Percentiles rank a stretch among this genome's conserved stretches.
These are phyloP conservation scores for Spongia lamella DNA, from an alignment of 37 sponge, comb jelly and placozoan genomes.

Conservation along the genomic window DNA sequence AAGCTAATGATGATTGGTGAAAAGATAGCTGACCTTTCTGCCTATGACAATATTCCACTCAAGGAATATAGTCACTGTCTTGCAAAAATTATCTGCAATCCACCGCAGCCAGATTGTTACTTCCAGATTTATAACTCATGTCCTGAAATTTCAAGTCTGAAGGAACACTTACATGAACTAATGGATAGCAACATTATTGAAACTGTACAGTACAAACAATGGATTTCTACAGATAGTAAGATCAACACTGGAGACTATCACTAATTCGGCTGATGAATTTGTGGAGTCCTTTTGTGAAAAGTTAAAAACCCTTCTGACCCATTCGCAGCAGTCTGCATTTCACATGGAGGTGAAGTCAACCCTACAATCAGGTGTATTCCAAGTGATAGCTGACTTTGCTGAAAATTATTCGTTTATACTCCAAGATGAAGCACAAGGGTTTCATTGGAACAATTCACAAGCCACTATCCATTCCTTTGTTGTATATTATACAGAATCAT, in stretches of 20 bases:
- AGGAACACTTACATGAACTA: slow-evolving; percentile 3
- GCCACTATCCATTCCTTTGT: slow-evolving; percentile 61
- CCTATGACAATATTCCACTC: not conserved
- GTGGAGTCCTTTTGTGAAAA: slow-evolving; percentile 11
- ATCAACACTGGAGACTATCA: slow-evolving; percentile 12
- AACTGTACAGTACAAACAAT: slow-evolving; percentile 18
- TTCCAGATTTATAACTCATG: slow-evolving; percentile 12
- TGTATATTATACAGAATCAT: slow-evolving; percentile 20
- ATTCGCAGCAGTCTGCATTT: slow-evolving; percentile 41
- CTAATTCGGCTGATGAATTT: slow-evolving; percentile 14
- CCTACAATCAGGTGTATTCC: slow-evolving; percentile 11
- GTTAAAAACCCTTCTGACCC: slow-evolving; percentile 11
- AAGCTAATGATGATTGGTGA: slow-evolving; percentile 18
- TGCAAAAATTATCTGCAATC: slow-evolving; percentile 27
- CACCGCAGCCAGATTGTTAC: slow-evolving; percentile 28
- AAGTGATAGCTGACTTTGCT: slow-evolving; percentile 43
- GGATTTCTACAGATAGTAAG: slow-evolving; percentile 38
- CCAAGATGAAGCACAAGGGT: slow-evolving; percentile 58
- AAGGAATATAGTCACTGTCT: slow-evolving; percentile 32
- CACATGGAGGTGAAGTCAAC: slow-evolving; percentile 3
- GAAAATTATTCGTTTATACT: slow-evolving; percentile 64
- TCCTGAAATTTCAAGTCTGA: slow-evolving; percentile 16
- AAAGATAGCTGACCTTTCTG: not conserved
- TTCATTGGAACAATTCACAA: slow-evolving; percentile 65
- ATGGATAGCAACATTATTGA: slow-evolving; percentile 34